phyloP scores from a whole-genome alignment of 1,140 invertebrate genomes.

The Drosophila melanogaster region DNA sequence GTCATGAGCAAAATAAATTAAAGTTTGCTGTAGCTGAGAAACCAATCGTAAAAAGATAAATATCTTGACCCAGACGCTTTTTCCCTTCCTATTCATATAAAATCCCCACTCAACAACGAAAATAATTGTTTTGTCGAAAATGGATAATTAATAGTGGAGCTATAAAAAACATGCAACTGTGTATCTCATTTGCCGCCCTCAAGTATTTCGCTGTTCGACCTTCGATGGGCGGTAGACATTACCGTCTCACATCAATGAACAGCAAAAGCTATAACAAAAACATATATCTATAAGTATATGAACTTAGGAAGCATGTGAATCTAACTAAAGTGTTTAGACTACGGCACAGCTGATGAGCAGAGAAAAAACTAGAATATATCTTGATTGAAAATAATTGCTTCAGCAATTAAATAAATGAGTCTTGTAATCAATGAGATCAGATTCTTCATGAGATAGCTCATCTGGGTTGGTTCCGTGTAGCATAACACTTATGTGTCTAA shows the following conservation, averaged over 20 bases:
- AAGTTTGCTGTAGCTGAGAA: conserved; percentile 9
- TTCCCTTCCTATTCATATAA: conserved; percentile 3
- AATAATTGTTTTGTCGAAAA: conserved; percentile 54
- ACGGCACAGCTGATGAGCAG: conserved; percentile 54
- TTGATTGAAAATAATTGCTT: conserved; percentile 45
- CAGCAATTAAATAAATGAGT: conserved; percentile 37
- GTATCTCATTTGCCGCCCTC: conserved; percentile 57
- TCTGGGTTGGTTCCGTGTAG: background rate
- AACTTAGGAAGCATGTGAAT: conserved; percentile 42
- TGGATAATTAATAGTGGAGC: conserved; percentile 41
- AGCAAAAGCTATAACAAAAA: conserved; percentile 49
- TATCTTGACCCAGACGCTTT: conserved; percentile 19
- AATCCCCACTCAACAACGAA: conserved; percentile 24
- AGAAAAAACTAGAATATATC: conserved; percentile 37
- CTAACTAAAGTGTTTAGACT: conserved; percentile 40
- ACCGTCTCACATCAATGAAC: conserved; percentile 70
- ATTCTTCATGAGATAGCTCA: conserved; percentile 17
- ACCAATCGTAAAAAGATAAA: conserved; percentile 2
- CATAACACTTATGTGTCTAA: no score
- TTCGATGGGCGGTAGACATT: conserved; percentile 72
- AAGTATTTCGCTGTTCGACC: conserved; percentile 63
- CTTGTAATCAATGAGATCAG: conserved; percentile 41
- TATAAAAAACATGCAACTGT: conserved; percentile 35
- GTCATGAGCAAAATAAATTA: conserved; percentile 48
- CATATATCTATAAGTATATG: conserved; percentile 15